These are phyloP conservation scores for Ispidina lecontei DNA, from an alignment of 2,797 vertebrate species.

Conservation along the genomic window DNA sequence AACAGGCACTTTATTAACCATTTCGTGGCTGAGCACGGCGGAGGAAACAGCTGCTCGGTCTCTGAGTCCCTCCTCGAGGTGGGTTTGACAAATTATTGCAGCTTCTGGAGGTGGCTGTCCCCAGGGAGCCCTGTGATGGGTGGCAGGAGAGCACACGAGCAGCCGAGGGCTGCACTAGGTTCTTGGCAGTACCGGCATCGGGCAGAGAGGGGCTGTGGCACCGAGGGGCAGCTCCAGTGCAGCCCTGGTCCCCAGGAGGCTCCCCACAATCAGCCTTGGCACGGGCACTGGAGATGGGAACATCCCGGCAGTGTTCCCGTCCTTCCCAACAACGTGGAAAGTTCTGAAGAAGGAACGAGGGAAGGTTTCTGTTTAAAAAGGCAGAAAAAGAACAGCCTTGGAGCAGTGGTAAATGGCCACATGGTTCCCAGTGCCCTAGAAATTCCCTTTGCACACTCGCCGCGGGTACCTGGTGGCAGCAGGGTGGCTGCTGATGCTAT, in stretches of 20 bases:
- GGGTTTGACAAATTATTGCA: neutral
- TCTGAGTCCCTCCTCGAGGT: accelerated
- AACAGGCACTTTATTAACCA: neutral
- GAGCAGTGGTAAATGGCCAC: neutral
- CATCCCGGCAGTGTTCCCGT: neutral
- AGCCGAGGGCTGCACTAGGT: accelerated
- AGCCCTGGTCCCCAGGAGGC: neutral
- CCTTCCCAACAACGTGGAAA: neutral
- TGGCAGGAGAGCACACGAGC: accelerated
- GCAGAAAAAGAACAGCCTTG: neutral
- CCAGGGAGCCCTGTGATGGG: accelerated
- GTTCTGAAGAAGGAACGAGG: neutral
- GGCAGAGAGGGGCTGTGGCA: neutral
- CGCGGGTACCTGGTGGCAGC: neutral
- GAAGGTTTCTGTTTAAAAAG: neutral
- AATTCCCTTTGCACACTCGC: neutral
- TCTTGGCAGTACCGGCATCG: accelerated
- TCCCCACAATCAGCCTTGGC: neutral
- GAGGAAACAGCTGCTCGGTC: neutral
- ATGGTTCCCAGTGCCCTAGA: neutral
- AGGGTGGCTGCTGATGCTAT: constrained; percentile 22
- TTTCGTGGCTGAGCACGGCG: neutral
- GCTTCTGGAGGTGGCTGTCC: accelerated
- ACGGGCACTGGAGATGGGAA: accelerated
- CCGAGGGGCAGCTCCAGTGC: neutral